Conservation (phyloP, 2,113 vertebrate genomes). For the Megalops atlanticus region DNA sequence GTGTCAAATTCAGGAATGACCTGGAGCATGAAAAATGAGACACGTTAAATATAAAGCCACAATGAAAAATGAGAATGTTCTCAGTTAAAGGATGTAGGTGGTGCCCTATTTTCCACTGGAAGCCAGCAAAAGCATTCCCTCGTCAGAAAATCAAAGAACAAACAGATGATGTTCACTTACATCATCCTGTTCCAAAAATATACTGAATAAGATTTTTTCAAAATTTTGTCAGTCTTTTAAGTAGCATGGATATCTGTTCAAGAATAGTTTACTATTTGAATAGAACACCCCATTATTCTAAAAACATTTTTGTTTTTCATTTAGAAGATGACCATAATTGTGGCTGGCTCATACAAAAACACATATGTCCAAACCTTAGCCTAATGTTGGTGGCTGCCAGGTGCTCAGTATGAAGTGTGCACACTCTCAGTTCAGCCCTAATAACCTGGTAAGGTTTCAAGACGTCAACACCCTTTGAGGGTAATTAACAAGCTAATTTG, state of each 20-base stretch:
- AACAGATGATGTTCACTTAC: too few species aligned
- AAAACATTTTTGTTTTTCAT: too few species aligned
- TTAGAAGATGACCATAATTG: neutral
- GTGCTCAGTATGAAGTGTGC: neutral
- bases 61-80: neutral
- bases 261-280: too few species aligned
- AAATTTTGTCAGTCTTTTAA: too few species aligned
- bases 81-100: neutral
- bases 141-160: too few species aligned
- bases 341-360: neutral
- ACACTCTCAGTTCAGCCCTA: neutral
- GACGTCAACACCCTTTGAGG: neutral
- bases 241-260: too few species aligned
- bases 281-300: too few species aligned
- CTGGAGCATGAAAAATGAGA: neutral
- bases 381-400: neutral
- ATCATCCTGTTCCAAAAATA: too few species aligned
- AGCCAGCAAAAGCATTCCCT: too few species aligned
- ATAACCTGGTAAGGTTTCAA: neutral
- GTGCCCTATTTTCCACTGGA: neutral
- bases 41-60: neutral
- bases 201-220: too few species aligned
- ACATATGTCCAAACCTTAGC: neutral
- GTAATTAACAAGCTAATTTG: neutral
- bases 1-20: neutral